These are phyloP conservation scores for Hapalemur alaotrensis DNA, from an alignment of 2,797 vertebrate species.

Conservation along the genomic window DNA sequence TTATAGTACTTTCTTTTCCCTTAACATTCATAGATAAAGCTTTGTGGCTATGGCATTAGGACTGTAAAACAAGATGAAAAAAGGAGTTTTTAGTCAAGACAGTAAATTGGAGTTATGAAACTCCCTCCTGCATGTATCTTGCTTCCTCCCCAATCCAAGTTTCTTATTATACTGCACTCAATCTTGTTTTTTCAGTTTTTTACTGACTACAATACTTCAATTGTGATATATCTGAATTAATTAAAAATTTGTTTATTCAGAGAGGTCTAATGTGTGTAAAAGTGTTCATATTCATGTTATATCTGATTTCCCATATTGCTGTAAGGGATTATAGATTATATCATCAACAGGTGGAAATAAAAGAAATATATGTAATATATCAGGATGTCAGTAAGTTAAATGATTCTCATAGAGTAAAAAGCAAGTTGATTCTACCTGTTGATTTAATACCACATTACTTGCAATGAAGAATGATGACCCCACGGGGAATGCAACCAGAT, in stretches of 20 bases:
- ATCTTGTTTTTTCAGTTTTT: background rate
- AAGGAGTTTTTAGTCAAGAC: background rate
- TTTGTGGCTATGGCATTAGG: background rate
- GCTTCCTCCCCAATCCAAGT: background rate
- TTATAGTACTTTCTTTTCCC: background rate
- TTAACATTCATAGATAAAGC: background rate
- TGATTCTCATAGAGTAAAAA: background rate
- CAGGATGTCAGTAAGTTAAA: background rate
- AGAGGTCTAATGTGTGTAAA: background rate
- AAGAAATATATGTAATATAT: background rate
- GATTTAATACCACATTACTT: background rate
- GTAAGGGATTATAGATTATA: background rate
- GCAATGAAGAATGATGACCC: background rate
- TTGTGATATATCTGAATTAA: constrained; percentile 9
- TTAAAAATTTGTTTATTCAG: background rate
- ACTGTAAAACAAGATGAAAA: background rate
- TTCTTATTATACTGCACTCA: background rate
- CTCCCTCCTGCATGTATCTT: background rate
- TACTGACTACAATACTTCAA: background rate
- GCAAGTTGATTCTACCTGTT: constrained; percentile 36
- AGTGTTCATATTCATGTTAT: background rate
- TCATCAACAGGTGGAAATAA: background rate
- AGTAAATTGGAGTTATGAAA: background rate
- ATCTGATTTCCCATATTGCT: background rate
- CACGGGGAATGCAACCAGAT: background rate